A percentile compares a stretch with the other conserved stretches of the same genome.
Conservation (phyloP, 1,140 invertebrate genomes). For the Drosophila elegans region DNA sequence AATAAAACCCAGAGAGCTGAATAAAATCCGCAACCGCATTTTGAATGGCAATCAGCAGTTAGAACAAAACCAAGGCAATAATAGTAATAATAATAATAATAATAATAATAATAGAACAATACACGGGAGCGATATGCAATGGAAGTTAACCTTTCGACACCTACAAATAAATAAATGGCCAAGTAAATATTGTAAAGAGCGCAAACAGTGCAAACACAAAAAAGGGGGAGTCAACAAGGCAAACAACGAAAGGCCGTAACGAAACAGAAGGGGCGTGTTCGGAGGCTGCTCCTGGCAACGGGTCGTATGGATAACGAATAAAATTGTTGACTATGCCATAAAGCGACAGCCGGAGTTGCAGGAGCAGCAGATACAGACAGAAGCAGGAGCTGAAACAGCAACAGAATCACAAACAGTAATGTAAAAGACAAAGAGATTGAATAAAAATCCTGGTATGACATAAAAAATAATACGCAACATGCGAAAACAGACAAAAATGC, state of each 20-base stretch:
- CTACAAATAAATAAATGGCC: slow-evolving; percentile 74
- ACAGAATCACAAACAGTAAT: slow-evolving; percentile 21
- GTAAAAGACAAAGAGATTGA: slow-evolving; percentile 68
- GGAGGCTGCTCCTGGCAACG: slow-evolving; percentile 45
- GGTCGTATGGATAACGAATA: slow-evolving; percentile 62
- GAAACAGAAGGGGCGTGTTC: slow-evolving; percentile 34
- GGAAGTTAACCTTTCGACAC: slow-evolving; percentile 67
- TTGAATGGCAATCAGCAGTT: slow-evolving; percentile 68
- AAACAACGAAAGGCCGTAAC: slow-evolving; percentile 29
- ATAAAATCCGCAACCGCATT: slow-evolving; percentile 55
- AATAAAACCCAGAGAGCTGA: slow-evolving; percentile 1
- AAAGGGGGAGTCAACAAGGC: slow-evolving; percentile 10
- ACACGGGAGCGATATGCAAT: slow-evolving; percentile 32
- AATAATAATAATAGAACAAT: slow-evolving; percentile 37
- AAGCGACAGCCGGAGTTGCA: slow-evolving; percentile 34
- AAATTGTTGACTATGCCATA: slow-evolving; percentile 71
- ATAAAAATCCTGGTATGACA: slow-evolving; percentile 69
- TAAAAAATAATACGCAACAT: slow-evolving; percentile 67
- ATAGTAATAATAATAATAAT: slow-evolving; percentile 49
- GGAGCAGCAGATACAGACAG: slow-evolving; percentile 13
- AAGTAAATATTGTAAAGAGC: slow-evolving; percentile 65
- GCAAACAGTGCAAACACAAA: slow-evolving; percentile 44
- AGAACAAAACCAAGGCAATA: slow-evolving; percentile 56
- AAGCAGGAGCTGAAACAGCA: slow-evolving; percentile 1
- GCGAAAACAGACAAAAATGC: slow-evolving; percentile 50